phyloP scores from a whole-genome alignment of 2,888 invertebrate genomes.

The Laothoe populi region DNA sequence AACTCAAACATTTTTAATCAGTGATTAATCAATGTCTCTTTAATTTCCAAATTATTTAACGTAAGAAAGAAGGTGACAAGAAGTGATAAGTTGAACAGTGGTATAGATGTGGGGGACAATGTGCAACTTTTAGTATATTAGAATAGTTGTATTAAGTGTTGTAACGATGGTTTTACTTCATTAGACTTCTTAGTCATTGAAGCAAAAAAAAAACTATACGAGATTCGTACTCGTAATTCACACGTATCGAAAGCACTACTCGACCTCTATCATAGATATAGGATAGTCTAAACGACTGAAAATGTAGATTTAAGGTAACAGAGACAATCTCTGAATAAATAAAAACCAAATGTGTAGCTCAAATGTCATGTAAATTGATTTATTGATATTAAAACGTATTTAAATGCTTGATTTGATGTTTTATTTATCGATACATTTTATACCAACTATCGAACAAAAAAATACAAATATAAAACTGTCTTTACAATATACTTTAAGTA shows the following conservation, averaged over 20 bases:
- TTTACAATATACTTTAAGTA: too few species aligned
- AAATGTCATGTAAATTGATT: constrained; percentile 44
- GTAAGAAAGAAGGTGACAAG: background rate
- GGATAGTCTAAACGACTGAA: constrained; percentile 35
- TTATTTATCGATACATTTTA: constrained; percentile 14
- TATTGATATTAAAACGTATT: constrained; percentile 48
- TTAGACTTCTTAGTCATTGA: too few species aligned
- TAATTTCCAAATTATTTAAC: background rate
- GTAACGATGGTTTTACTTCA: background rate
- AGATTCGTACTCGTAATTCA: background rate
- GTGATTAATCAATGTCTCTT: background rate
- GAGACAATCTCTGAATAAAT: constrained; percentile 55
- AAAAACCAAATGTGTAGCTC: constrained; percentile 73
- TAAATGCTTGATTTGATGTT: constrained; percentile 49
- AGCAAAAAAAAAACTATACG: background rate
- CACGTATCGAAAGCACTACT: background rate
- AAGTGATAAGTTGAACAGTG: background rate
- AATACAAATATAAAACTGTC: too few species aligned
- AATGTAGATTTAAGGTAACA: constrained; percentile 33
- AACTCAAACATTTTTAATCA: background rate
- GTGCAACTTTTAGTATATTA: background rate
- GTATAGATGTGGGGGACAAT: background rate
- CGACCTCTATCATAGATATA: constrained; percentile 14
- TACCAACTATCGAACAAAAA: too few species aligned
- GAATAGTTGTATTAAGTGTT: background rate